Percentiles rank a stretch among this genome's conserved stretches.
Conservation (phyloP, 64 coral and sea anemone species). For the Pocillopora damicornis region DNA sequence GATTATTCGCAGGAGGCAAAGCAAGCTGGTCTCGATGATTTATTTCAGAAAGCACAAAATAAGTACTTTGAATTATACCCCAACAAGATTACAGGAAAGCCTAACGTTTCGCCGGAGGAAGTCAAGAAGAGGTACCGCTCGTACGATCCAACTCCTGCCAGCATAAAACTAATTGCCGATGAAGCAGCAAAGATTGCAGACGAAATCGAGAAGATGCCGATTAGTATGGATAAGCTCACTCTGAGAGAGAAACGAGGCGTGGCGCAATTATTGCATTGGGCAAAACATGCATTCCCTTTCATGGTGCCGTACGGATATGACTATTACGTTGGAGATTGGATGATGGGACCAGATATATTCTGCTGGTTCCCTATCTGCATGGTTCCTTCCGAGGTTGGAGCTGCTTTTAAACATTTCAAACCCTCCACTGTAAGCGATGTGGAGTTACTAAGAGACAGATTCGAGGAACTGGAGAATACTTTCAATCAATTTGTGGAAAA, state of each 20-base stretch:
- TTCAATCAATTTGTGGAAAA: conserved; percentile 52
- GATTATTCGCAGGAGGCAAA: conserved; percentile 59
- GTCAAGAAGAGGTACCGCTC: conserved; percentile 50
- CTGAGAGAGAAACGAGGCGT: conserved; percentile 63
- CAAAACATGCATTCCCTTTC: conserved; percentile 53
- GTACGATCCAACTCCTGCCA: conserved; percentile 60
- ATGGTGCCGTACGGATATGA: conserved; percentile 60
- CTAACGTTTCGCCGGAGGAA: conserved; percentile 39
- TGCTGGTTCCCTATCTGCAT: conserved; percentile 73
- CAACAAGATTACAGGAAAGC: conserved; percentile 59
- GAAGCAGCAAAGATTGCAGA: conserved; percentile 25
- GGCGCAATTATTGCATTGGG: conserved; percentile 48
- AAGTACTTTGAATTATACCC: conserved; percentile 64
- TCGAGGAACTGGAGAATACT: conserved; percentile 41
- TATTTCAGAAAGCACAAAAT: conserved; percentile 72
- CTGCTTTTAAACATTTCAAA: conserved; percentile 50
- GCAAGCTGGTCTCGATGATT: conserved; percentile 46
- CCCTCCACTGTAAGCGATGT: conserved; percentile 43
- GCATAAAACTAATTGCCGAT: conserved; percentile 52
- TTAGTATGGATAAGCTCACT: conserved; percentile 52
- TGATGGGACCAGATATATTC: conserved; percentile 76
- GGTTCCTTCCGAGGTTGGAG: conserved; percentile 14
- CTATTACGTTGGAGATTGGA: conserved; percentile 69
- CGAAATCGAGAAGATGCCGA: conserved; percentile 30
- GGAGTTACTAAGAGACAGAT: conserved; percentile 34